Percentiles rank a stretch among this genome's conserved stretches.
phyloP scores from a whole-genome alignment of 1,140 invertebrate species.

The Drosophila bifasciata region DNA sequence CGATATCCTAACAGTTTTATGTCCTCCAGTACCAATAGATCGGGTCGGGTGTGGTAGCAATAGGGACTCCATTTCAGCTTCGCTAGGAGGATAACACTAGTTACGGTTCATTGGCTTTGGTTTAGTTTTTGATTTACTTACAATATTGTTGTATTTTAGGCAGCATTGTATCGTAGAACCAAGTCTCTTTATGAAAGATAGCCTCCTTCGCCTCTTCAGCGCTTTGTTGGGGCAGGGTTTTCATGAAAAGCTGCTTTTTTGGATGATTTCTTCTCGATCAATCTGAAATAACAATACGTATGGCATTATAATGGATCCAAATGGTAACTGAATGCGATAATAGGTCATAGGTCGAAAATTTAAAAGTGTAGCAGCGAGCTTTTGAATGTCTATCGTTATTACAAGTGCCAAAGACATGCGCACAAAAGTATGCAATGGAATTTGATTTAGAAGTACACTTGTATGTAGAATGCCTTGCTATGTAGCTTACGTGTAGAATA shows the following conservation, averaged over 20 bases:
- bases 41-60: conserved; percentile 72
- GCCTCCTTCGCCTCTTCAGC: conserved; percentile 60
- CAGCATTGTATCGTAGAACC: conserved; percentile 58
- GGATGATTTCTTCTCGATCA: conserved; percentile 17
- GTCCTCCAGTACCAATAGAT: conserved; percentile 84
- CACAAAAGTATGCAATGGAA: conserved; percentile 36
- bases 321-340: too few species aligned
- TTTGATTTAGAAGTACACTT: neutral
- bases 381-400: too few species aligned
- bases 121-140: conserved; percentile 20
- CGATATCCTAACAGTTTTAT: conserved; percentile 47
- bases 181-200: conserved; percentile 68
- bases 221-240: conserved; percentile 57
- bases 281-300: too few species aligned
- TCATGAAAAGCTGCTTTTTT: conserved; percentile 56
- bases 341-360: too few species aligned
- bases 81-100: conserved; percentile 29
- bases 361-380: too few species aligned
- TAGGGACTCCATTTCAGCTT: conserved; percentile 56
- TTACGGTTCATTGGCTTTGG: neutral
- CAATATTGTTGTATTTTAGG: conserved; percentile 52
- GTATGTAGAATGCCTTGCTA: neutral
- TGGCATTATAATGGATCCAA: too few species aligned
- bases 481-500: too few species aligned
- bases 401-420: conserved; percentile 15